These are phyloP conservation scores for Ormyrus nitidulus DNA, from an alignment of 2,888 invertebrate species.

Conservation along the genomic window DNA sequence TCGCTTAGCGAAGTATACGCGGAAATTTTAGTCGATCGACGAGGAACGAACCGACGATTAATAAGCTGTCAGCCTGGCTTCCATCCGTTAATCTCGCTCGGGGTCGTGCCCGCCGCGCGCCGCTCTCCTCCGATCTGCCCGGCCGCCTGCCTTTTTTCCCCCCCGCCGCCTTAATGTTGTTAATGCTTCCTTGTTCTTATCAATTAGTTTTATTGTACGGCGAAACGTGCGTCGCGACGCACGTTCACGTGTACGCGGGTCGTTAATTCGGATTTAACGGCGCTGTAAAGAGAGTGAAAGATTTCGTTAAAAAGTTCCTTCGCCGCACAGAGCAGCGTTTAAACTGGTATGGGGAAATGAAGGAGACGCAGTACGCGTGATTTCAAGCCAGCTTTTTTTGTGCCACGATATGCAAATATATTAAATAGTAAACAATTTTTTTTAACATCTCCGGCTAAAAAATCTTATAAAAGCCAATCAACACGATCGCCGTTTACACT, in stretches of 20 bases:
- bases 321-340: neutral
- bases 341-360: too few species aligned
- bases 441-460: too few species aligned
- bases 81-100: constrained; percentile 55
- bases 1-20: constrained; percentile 19
- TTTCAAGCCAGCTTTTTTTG: too few species aligned
- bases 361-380: too few species aligned
- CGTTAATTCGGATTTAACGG: too few species aligned
- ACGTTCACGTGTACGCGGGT: too few species aligned
- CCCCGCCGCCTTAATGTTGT: constrained; percentile 32
- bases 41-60: constrained; percentile 64
- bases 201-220: constrained; percentile 21
- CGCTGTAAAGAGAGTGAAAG: too few species aligned
- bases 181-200: constrained; percentile 37
- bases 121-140: neutral
- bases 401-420: too few species aligned
- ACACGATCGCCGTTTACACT: neutral
- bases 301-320: too few species aligned
- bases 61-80: constrained; percentile 62
- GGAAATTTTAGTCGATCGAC: constrained; percentile 55
- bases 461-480: too few species aligned
- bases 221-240: neutral
- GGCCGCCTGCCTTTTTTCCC: neutral
- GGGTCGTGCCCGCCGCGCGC: neutral
- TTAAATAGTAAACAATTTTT: too few species aligned